phyloP scores from a whole-genome alignment of 2,797 vertebrate genomes.

The Fundulus diaphanus region DNA sequence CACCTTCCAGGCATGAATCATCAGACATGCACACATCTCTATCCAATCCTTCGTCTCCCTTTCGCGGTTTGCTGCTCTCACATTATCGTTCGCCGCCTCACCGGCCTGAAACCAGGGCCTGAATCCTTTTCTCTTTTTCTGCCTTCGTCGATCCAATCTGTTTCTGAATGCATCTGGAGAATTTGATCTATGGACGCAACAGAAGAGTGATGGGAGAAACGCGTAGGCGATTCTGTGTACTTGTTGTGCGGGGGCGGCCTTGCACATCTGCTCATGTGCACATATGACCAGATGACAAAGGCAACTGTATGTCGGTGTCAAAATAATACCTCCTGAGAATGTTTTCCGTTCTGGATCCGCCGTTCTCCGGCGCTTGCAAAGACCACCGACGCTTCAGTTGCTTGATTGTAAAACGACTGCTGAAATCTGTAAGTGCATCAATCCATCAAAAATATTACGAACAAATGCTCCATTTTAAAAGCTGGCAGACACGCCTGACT shows the following conservation, averaged over 20 bases:
- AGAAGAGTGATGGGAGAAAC: conserved; percentile 58
- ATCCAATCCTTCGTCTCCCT: conserved; percentile 6
- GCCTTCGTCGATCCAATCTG: conserved; percentile 39
- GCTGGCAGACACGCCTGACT: conserved; percentile 7
- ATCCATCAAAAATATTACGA: conserved; percentile 15
- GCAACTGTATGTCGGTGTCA: conserved; percentile 43
- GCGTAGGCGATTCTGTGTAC: conserved; percentile 43
- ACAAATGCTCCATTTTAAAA: conserved; percentile 15
- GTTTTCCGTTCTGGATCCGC: conserved; percentile 46
- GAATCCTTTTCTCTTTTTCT: neutral
- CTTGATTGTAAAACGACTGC: conserved; percentile 33
- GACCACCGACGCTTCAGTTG: conserved; percentile 51
- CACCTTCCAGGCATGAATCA: conserved; percentile 62
- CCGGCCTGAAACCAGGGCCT: conserved; percentile 12
- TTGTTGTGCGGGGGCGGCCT: conserved; percentile 22
- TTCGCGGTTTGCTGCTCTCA: conserved; percentile 15
- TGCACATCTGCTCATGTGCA: conserved; percentile 42
- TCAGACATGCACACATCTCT: conserved; percentile 47
- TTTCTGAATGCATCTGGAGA: conserved; percentile 61
- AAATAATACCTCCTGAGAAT: conserved; percentile 36
- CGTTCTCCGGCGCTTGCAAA: conserved; percentile 45
- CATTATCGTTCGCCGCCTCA: conserved; percentile 17
- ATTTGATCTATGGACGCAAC: conserved; percentile 65
- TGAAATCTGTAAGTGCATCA: conserved; percentile 32
- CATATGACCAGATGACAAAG: conserved; percentile 49